These are phyloP conservation scores for Spizella passerina DNA, from an alignment of 2,797 vertebrate species.

Conservation along the genomic window DNA sequence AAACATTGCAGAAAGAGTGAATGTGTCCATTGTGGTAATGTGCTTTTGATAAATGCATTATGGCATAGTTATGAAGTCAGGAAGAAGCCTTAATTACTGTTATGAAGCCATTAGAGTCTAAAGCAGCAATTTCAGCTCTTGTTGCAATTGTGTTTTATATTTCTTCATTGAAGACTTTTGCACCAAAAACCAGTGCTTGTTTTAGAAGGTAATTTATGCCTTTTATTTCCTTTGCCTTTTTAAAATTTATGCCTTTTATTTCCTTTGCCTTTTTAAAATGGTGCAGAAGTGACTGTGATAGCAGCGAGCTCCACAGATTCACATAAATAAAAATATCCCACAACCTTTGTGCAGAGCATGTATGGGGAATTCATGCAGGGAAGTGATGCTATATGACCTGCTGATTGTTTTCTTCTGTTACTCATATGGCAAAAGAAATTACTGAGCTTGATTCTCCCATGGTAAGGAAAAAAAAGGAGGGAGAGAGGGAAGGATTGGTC, in stretches of 20 bases:
- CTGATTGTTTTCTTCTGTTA: neutral
- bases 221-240: slow-evolving; percentile 24
- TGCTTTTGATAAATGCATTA: slow-evolving; percentile 60
- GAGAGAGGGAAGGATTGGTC: neutral
- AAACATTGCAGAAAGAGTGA: slow-evolving; percentile 28
- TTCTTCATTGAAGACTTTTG: neutral
- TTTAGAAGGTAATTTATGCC: neutral
- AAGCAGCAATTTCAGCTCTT: slow-evolving; percentile 24
- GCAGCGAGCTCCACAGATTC: neutral
- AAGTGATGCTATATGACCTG: neutral
- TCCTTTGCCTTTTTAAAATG: neutral
- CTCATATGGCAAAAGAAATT: neutral
- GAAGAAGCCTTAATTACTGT: slow-evolving; percentile 61
- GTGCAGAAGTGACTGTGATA: neutral
- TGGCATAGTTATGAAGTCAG: slow-evolving; percentile 37
- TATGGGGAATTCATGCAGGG: neutral
- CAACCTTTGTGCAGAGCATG: neutral
- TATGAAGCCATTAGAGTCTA: slow-evolving; percentile 54
- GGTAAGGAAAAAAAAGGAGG: neutral
- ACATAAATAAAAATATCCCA: neutral
- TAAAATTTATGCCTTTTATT: slow-evolving; percentile 5
- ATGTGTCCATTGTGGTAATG: slow-evolving; percentile 24
- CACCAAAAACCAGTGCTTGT: neutral
- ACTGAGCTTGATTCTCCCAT: neutral
- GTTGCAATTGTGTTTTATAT: slow-evolving; percentile 22